These are phyloP conservation scores for Heloderma charlesbogerti DNA, from an alignment of 2,113 vertebrate species.

Conservation along the genomic window DNA sequence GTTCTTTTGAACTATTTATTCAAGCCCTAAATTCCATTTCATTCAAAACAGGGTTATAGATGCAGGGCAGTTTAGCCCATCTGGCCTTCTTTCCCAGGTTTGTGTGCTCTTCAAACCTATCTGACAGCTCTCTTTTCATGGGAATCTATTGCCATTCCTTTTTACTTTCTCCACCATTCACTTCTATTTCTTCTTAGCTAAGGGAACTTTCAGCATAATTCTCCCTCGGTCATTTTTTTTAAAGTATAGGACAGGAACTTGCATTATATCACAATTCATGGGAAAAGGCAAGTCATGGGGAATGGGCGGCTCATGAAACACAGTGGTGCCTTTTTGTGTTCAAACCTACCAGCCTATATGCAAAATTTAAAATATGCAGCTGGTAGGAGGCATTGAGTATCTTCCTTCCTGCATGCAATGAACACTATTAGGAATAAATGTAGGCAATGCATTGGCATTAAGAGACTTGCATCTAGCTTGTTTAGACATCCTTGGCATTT, in stretches of 20 bases:
- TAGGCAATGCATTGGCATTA: conserved; percentile 6
- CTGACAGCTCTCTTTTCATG: not conserved
- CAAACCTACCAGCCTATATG: conserved; percentile 35
- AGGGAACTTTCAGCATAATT: conserved; percentile 14
- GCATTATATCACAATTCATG: conserved; percentile 46
- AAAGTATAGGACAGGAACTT: conserved; percentile 19
- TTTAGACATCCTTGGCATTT: conserved; percentile 65
- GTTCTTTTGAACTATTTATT: not conserved
- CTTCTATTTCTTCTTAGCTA: not conserved
- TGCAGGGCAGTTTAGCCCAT: not conserved
- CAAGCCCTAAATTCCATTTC: not conserved
- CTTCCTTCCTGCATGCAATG: conserved; percentile 25
- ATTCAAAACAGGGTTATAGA: not conserved
- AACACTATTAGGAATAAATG: conserved; percentile 31
- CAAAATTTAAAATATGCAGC: conserved; percentile 67
- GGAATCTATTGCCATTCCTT: not conserved
- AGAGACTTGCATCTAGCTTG: conserved; percentile 33
- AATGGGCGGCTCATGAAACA: conserved; percentile 43
- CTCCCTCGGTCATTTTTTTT: not conserved
- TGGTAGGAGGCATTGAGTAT: conserved; percentile 65
- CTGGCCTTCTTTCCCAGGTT: not conserved
- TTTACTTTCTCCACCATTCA: not conserved
- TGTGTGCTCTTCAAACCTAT: not conserved
- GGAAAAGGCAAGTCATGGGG: conserved; percentile 52
- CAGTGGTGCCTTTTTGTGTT: conserved; percentile 47